Evolutionary conservation across 1,140 invertebrate species (phyloP).

Genomic region (Fopius arisanus): DNA sequence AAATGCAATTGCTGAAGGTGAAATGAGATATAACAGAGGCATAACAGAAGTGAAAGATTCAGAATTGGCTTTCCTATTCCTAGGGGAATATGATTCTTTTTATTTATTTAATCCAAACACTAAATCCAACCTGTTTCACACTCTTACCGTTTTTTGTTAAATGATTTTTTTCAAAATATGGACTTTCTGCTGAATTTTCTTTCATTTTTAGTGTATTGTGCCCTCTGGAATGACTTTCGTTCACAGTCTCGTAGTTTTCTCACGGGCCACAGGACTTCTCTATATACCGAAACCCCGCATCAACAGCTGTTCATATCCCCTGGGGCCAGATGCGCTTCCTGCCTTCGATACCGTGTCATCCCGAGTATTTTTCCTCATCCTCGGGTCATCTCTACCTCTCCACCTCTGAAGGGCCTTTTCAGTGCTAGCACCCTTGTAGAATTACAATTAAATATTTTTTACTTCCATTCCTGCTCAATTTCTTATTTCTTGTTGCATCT

Average conservation of each 20-base stretch:
- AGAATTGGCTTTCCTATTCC: not conserved
- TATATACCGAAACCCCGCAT: conserved; percentile 53
- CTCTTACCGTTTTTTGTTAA: too few relatives aligned
- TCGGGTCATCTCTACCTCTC: not conserved
- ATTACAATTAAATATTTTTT: too few relatives aligned
- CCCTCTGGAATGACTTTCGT: not conserved
- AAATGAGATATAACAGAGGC: not conserved
- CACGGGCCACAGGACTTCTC: conserved; percentile 33
- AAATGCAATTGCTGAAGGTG: not conserved
- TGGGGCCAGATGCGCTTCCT: conserved; percentile 48
- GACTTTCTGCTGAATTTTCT: too few relatives aligned
- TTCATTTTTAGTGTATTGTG: too few relatives aligned
- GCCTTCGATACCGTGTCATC: conserved; percentile 13
- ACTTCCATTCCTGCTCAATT: too few relatives aligned
- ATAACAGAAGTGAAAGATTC: not conserved
- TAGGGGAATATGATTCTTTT: not conserved
- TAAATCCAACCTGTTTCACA: too few relatives aligned
- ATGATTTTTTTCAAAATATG: too few relatives aligned
- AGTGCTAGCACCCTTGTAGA: not conserved
- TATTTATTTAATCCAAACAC: too few relatives aligned
- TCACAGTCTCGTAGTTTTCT: conserved; percentile 17
- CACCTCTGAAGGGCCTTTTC: not conserved
- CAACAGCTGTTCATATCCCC: conserved; percentile 56
- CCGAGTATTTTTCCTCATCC: conserved; percentile 2
- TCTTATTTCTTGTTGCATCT: not conserved